Evolutionary conservation across 2,888 invertebrate species (phyloP).

Genomic region (Mythimna impura): DNA sequence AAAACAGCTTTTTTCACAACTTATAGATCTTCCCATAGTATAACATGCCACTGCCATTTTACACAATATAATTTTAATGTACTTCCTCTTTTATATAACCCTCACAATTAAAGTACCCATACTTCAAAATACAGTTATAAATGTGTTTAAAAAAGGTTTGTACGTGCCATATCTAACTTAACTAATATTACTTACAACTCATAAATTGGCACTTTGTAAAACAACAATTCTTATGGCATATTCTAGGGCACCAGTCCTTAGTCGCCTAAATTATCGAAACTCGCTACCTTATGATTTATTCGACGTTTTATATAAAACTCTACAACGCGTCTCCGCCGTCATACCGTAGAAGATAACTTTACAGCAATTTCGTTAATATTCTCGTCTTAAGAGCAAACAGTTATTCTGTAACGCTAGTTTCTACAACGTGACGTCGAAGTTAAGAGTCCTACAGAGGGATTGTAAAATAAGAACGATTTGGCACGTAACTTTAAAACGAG

Average conservation of each 20-base stretch:
- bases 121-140: conserved; percentile 62
- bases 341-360: conserved; percentile 30
- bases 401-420: conserved; percentile 29
- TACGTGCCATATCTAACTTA: conserved; percentile 68
- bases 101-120: conserved; percentile 17
- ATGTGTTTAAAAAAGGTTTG: conserved; percentile 57
- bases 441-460: conserved; percentile 42
- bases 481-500: conserved; percentile 74
- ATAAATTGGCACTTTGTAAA: conserved; percentile 71
- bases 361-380: conserved; percentile 7
- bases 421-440: conserved; percentile 45
- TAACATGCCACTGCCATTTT: neutral
- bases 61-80: neutral
- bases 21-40: neutral
- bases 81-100: neutral
- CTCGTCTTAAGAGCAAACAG: conserved; percentile 18
- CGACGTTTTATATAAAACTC: conserved; percentile 50
- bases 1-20: conserved; percentile 1
- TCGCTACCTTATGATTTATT: conserved; percentile 43
- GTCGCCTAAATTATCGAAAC: conserved; percentile 45
- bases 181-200: conserved; percentile 59
- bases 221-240: conserved; percentile 61
- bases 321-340: conserved; percentile 26
- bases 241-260: conserved; percentile 47
- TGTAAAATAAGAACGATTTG: conserved; percentile 71